Conservation (phyloP, 2,113 vertebrate species). For the Ptilorrhoa leucosticta region DNA sequence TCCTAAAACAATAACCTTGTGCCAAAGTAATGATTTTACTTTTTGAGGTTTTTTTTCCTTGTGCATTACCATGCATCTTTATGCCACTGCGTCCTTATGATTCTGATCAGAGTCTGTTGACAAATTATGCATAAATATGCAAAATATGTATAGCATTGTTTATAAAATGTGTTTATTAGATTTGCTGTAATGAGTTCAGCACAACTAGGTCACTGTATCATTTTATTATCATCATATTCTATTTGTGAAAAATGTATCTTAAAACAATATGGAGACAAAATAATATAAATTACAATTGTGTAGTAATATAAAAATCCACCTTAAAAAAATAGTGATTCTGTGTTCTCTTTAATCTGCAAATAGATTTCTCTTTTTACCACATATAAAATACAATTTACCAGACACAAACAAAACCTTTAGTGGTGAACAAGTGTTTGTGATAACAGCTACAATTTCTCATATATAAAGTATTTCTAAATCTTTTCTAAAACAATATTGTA, state of each 20-base stretch:
- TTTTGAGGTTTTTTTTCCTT: background rate
- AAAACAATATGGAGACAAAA: background rate
- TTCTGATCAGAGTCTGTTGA: background rate
- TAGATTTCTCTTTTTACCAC: background rate
- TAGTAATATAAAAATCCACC: background rate
- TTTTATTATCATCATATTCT: background rate
- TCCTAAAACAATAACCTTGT: background rate
- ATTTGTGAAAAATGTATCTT: background rate
- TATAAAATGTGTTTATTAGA: background rate
- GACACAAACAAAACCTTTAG: background rate
- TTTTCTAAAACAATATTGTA: background rate
- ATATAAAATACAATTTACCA: background rate
- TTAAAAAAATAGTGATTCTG: background rate
- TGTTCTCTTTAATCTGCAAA: background rate
- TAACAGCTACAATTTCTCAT: background rate
- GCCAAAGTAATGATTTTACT: background rate
- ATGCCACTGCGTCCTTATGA: background rate
- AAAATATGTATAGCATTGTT: background rate
- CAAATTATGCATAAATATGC: background rate
- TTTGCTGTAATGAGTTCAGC: background rate
- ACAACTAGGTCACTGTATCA: background rate
- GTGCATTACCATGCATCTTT: background rate
- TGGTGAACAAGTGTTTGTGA: background rate
- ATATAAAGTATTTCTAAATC: background rate
- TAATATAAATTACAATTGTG: background rate